A percentile compares a stretch with the other conserved stretches of the same genome.
Conservation (phyloP, 2,113 vertebrate genomes). For the Campylomormyrus tamandua region DNA sequence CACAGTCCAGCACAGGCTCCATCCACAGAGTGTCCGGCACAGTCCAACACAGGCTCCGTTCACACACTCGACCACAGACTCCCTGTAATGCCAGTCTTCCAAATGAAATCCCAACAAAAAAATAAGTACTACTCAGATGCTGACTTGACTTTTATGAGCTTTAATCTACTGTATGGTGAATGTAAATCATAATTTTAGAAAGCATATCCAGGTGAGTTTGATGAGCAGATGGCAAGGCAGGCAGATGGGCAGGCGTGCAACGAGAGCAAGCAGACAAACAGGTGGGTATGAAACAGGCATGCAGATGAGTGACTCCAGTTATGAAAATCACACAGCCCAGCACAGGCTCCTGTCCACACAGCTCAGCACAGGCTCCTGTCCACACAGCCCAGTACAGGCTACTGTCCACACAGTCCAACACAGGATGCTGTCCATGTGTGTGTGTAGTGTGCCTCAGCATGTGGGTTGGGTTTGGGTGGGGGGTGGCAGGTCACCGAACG, state of each 20-base stretch:
- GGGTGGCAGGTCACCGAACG: conserved; percentile 17
- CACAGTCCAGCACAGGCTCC: background rate
- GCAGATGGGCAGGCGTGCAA: background rate
- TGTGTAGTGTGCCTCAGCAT: background rate
- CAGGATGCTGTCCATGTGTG: background rate
- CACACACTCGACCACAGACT: background rate
- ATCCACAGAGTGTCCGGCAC: background rate
- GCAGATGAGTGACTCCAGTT: background rate
- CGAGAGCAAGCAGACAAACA: background rate
- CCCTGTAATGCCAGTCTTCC: background rate
- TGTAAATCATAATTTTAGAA: background rate
- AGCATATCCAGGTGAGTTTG: background rate
- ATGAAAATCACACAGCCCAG: background rate
- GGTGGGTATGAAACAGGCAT: background rate
- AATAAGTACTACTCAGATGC: background rate
- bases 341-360: too few relatives aligned
- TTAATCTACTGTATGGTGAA: background rate
- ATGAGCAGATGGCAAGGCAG: background rate
- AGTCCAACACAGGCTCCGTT: background rate
- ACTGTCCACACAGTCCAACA: background rate
- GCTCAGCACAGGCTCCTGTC: background rate
- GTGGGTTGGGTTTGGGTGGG: background rate
- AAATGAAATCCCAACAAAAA: background rate
- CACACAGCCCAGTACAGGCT: background rate
- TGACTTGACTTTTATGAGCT: background rate